Percentiles rank a stretch among this genome's conserved stretches.
phyloP scores from a whole-genome alignment of 1,140 invertebrate genomes.

The Drosophila azteca region DNA sequence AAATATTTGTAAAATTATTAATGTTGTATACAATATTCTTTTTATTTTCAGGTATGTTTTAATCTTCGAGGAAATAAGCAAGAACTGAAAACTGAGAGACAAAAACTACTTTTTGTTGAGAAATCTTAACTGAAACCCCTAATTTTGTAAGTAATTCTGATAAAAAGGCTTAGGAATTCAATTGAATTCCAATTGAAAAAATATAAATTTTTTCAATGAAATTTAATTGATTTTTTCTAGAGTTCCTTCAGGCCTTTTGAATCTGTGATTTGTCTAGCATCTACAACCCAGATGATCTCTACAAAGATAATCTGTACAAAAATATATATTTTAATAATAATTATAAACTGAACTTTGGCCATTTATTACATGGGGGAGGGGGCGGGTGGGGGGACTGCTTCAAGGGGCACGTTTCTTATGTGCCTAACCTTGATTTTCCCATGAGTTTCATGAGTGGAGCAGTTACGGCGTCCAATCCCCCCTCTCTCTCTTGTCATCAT shows the following conservation, averaged over 20 bases:
- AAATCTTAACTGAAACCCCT: too few species aligned
- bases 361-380: neutral
- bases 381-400: conserved; percentile 1
- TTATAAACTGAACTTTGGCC: conserved; percentile 34
- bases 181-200: too few species aligned
- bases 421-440: conserved; percentile 73
- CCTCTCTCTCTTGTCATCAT: conserved; percentile 24
- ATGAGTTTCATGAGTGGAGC: conserved; percentile 12
- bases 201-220: too few species aligned
- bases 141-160: too few species aligned
- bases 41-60: conserved; percentile 54
- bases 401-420: conserved; percentile 63
- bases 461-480: conserved; percentile 8
- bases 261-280: conserved; percentile 20
- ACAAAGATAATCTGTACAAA: conserved; percentile 13
- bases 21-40: conserved; percentile 20
- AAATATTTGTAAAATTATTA: conserved; percentile 11
- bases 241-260: too few species aligned
- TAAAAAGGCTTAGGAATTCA: too few species aligned
- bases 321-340: conserved; percentile 11
- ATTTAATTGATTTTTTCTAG: too few species aligned
- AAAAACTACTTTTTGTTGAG: too few species aligned
- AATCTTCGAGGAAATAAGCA: too few species aligned
- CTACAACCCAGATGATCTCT: conserved; percentile 42
- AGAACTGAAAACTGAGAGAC: too few species aligned